Conservation (phyloP, 2,797 vertebrate genomes). For the Pogonophryne albipinna region DNA sequence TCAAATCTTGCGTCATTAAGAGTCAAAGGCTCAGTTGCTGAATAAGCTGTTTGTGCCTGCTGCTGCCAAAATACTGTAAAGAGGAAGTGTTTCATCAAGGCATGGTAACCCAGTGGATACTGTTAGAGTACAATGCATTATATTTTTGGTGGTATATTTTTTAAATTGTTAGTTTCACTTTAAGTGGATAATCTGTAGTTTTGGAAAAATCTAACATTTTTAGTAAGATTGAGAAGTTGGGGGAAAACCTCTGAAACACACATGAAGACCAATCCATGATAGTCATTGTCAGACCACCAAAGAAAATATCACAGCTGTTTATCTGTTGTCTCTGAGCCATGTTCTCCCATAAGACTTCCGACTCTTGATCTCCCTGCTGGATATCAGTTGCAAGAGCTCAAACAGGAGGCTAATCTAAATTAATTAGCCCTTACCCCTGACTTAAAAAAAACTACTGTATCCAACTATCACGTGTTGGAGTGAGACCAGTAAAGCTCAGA, state of each 20-base stretch:
- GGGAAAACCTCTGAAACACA: not conserved
- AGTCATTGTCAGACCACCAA: not conserved
- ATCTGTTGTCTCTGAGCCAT: not conserved
- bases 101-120: not conserved
- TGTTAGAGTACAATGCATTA: not conserved
- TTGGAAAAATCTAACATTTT: not conserved
- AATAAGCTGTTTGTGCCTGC: constrained; percentile 3
- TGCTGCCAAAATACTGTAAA: not conserved
- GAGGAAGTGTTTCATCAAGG: constrained; percentile 1
- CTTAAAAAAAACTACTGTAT: constrained; percentile 3
- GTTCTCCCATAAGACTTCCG: not conserved
- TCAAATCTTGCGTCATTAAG: constrained; percentile 39
- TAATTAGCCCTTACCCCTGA: constrained; percentile 41
- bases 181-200: not conserved
- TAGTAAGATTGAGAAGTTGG: not conserved
- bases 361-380: constrained; percentile 4
- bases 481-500: not conserved
- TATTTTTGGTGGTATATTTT: not conserved
- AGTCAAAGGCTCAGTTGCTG: constrained; percentile 23
- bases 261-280: constrained; percentile 1
- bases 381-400: constrained; percentile 20
- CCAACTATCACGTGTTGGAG: constrained; percentile 7
- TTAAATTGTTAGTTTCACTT: not conserved
- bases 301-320: constrained; percentile 1
- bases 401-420: constrained; percentile 50